Percentiles rank a stretch among this genome's conserved stretches.
Conservation (phyloP, 2,888 invertebrate species). For the Platycnemis pennipes region DNA sequence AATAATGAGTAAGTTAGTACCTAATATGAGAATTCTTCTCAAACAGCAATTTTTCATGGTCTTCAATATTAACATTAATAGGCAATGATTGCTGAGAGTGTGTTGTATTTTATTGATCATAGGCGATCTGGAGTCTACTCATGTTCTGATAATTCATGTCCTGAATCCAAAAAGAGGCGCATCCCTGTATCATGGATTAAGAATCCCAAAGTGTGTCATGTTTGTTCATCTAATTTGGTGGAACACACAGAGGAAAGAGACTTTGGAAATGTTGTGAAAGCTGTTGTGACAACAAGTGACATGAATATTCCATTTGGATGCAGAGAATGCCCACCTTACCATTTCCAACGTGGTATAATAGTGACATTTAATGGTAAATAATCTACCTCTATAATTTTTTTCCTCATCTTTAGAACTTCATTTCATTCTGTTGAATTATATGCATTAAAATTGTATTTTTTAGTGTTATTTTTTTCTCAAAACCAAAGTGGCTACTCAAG, state of each 20-base stretch:
- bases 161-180: background rate
- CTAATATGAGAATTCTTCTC: too few species aligned
- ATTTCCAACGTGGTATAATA: background rate
- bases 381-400: background rate
- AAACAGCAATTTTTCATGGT: background rate
- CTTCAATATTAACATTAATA: too few species aligned
- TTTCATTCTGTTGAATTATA: too few species aligned
- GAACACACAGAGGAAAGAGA: background rate
- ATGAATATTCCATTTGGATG: background rate
- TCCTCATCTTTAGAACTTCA: background rate
- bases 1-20: too few species aligned
- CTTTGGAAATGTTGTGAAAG: slow-evolving; percentile 14
- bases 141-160: background rate
- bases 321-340: background rate
- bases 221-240: background rate
- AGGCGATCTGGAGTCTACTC: background rate
- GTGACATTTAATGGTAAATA: slow-evolving; percentile 44
- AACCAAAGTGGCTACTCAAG: too few species aligned
- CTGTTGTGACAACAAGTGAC: background rate
- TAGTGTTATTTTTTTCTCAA: too few species aligned
- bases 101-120: background rate
- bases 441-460: too few species aligned
- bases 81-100: too few species aligned
- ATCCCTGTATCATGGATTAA: background rate
- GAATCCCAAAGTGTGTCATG: background rate